Evolutionary conservation across 2,113 vertebrate species (phyloP), one percentile per base, ranked within the genome.

Genomic region (Brachypteracias leptosomus): DNA sequence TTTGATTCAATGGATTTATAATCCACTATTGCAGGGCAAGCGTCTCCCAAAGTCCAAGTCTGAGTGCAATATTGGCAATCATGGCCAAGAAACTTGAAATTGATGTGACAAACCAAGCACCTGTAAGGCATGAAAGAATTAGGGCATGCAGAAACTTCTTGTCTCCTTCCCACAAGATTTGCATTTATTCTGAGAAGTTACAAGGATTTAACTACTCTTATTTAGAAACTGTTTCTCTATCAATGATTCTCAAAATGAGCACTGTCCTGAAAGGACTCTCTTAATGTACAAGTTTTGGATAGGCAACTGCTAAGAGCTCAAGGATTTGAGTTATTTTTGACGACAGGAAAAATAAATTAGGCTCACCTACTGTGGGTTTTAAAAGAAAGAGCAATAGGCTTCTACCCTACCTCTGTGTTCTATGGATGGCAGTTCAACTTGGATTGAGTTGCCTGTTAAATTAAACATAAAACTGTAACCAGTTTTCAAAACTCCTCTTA

Each of bases 1-100:
- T 94, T 93, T 91, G 52, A 89, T 80, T 92, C 62, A 70, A 26
- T 75, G 33, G 65, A 90, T 94, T 95, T 93, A 86, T 85, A 96
- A 97, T 86, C 72, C 68, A 70, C 72, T 85, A 85, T 5, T 81
- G 31, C 68, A 82, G 72, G 40, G 33, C 62, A 93, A 84, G 24
- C 70, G 33, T 67, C 68, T 58, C 31, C 40, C 2, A 66, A 84
- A 81, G 10, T 71, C 61, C 89, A 51, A 84, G 25, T 85, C 17
- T 33, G 55, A 94, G 59, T 44, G 38, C 47, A 71, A 36, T 35
- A 65, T 11, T 20, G 51, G 36, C 54, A 96, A 74, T 68, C 38
- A 46, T 2, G 3, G 38, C 20, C 76, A 87, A 78, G 49, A 94
- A 97, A 68, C 42, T 70, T 71, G 62, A 95, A 87, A 80, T 6